These are phyloP conservation scores for Sclerodermus sp. DNA, from an alignment of 2,888 invertebrate species.

Conservation along the genomic window DNA sequence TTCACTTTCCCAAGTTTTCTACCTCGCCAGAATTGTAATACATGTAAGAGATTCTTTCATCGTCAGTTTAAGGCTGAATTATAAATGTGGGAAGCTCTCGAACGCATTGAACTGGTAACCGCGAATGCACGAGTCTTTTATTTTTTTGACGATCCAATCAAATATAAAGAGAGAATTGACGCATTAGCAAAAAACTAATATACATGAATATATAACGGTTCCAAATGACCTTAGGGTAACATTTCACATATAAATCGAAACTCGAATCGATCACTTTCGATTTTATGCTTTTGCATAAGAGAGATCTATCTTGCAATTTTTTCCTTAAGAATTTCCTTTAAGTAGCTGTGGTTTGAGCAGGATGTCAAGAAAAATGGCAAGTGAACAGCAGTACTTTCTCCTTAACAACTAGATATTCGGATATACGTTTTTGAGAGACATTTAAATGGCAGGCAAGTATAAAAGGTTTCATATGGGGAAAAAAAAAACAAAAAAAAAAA, in stretches of 20 bases:
- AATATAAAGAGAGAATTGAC: too few species aligned
- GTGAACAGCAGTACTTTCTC: slow-evolving; percentile 37
- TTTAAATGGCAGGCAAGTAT: slow-evolving; percentile 45
- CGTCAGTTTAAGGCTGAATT: slow-evolving; percentile 30
- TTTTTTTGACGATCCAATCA: too few species aligned
- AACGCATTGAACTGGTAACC: too few species aligned
- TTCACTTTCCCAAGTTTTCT: slow-evolving; percentile 6
- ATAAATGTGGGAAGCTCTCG: not conserved
- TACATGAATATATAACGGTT: too few species aligned
- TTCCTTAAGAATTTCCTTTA: not conserved
- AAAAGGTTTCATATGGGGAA: slow-evolving; percentile 52
- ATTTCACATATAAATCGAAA: too few species aligned
- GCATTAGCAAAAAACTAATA: too few species aligned
- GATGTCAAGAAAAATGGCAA: slow-evolving; percentile 46
- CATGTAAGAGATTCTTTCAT: slow-evolving; percentile 28
- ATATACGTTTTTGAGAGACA: slow-evolving; percentile 39
- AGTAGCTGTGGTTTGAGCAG: slow-evolving; percentile 24
- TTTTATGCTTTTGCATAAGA: too few species aligned
- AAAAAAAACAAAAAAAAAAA: too few species aligned
- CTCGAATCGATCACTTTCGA: too few species aligned
- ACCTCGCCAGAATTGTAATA: slow-evolving; percentile 2
- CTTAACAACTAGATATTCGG: slow-evolving; percentile 35
- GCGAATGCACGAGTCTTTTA: too few species aligned
- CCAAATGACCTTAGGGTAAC: too few species aligned
- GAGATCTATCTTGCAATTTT: slow-evolving; percentile 4